These are phyloP conservation scores for Nysson spinosus DNA, from an alignment of 2,888 invertebrate genomes.

Conservation along the genomic window DNA sequence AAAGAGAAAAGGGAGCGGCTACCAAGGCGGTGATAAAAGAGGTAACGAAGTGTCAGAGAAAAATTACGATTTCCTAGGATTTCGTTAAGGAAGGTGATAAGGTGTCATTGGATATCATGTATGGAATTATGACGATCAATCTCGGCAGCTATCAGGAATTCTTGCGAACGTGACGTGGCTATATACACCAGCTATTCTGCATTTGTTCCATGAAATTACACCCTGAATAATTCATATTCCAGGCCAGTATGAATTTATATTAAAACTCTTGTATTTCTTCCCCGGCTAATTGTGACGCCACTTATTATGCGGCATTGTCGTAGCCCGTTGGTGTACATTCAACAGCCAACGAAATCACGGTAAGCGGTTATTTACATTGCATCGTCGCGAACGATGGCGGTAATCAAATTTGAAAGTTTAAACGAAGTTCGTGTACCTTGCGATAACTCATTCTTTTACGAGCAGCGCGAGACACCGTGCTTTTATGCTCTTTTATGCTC, in stretches of 20 bases:
- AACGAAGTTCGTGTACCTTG: no score
- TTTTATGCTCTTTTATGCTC: no score
- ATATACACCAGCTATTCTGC: conserved; percentile 44
- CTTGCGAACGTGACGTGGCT: background rate
- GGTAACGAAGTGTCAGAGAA: background rate
- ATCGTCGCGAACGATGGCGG: background rate
- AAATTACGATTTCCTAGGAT: no score
- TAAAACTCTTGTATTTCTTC: conserved; percentile 53
- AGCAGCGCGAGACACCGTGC: background rate
- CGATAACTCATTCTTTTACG: no score
- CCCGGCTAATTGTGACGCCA: conserved; percentile 49
- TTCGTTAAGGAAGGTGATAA: no score
- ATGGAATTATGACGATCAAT: no score
- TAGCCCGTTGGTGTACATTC: background rate
- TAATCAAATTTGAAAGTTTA: conserved; percentile 22
- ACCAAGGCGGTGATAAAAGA: background rate
- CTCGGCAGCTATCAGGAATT: no score
- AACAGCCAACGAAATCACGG: conserved; percentile 22
- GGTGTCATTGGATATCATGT: no score
- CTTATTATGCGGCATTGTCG: conserved; percentile 48
- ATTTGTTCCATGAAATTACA: conserved; percentile 62
- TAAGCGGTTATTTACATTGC: conserved; percentile 34
- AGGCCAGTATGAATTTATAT: conserved; percentile 65
- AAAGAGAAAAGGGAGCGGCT: background rate
- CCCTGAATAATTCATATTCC: conserved; percentile 64